Base-by-base conservation (phyloP, 2,888 invertebrate species). In the Allophyes oxyacanthae region DNA sequence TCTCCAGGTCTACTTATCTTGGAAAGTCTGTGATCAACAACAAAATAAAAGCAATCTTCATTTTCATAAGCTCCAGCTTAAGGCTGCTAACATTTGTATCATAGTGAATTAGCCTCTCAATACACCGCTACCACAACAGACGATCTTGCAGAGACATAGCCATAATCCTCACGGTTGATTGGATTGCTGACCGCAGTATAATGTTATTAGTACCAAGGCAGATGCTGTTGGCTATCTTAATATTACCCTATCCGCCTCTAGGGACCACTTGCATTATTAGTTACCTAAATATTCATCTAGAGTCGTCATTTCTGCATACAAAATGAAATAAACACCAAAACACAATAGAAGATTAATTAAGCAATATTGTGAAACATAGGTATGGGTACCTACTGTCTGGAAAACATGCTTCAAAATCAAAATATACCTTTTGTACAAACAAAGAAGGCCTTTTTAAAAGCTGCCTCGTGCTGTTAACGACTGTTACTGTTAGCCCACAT, bases 171-270 rank as follows among this genome's bases (percentile, higher is more conserved):
- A 1, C 48, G 10, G 38, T 37, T 70, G 65, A 66, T 66, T 66
- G 52, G 72, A 61, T 61, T 44, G 52, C 56, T 61, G 55, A 60
- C 54, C 66, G 60, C 36, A 66, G 45, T 48, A 42, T 64, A 66
- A 64, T 42, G 51, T 58, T 70, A 58, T 70, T 70, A 64, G 52
- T 70, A 33, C 36, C 13, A 13, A 37, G 37, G 40, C 51, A 38
- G 65, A 57, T 44, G 46, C 32, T 26, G 26, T 1, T 26, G 36
- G 25, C 57, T 20, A 44, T 69, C 20, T 37, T 34, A 46, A 64
- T 48, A 51, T 63, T 46, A 56, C 56, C 42, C 8, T 11, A 15
- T 26, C 20, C 15, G 36, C 44, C 65, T 48, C 46, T 33, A 15
- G 51, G 43, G 64, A 44, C 36, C 43, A 41, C 37, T 28, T 51